Evolutionary conservation across 1,140 invertebrate genomes (phyloP).

Genomic region (Brachionus rotundiformis): DNA sequence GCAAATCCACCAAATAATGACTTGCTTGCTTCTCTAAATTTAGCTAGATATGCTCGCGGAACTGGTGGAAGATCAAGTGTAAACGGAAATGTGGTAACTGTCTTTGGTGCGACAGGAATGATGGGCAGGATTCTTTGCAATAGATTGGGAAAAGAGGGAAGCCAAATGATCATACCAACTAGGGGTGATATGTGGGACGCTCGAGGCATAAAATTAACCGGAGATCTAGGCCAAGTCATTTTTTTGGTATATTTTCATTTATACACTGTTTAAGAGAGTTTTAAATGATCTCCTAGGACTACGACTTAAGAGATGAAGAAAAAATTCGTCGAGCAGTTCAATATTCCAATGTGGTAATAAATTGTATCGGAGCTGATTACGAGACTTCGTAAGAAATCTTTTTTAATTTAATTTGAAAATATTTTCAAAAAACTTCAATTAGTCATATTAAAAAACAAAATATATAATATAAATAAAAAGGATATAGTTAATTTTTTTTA

Average conservation of each 20-base stretch:
- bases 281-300: slow-evolving; percentile 71
- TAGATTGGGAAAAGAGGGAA: slow-evolving; percentile 72
- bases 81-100: slow-evolving; percentile 91
- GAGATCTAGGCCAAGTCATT: slow-evolving; percentile 92
- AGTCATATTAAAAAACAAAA: no score
- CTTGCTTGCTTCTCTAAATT: slow-evolving; percentile 10
- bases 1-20: not conserved
- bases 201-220: slow-evolving; percentile 75
- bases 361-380: slow-evolving; percentile 85
- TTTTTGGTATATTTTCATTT: no score
- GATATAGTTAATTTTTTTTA: no score
- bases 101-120: slow-evolving; percentile 88
- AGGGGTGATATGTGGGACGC: slow-evolving; percentile 80
- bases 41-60: slow-evolving; percentile 36
- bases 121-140: slow-evolving; percentile 82
- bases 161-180: slow-evolving; percentile 85
- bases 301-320: slow-evolving; percentile 81
- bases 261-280: no score
- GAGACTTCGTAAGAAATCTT: slow-evolving; percentile 73
- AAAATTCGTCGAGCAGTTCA: slow-evolving; percentile 81
- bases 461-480: no score
- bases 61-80: slow-evolving; percentile 79
- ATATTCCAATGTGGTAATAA: slow-evolving; percentile 96
- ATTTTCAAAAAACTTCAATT: no score
- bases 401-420: slow-evolving; percentile 52